Conservation (phyloP, 1,140 invertebrate species). For the Chionoecetes opilio region DNA sequence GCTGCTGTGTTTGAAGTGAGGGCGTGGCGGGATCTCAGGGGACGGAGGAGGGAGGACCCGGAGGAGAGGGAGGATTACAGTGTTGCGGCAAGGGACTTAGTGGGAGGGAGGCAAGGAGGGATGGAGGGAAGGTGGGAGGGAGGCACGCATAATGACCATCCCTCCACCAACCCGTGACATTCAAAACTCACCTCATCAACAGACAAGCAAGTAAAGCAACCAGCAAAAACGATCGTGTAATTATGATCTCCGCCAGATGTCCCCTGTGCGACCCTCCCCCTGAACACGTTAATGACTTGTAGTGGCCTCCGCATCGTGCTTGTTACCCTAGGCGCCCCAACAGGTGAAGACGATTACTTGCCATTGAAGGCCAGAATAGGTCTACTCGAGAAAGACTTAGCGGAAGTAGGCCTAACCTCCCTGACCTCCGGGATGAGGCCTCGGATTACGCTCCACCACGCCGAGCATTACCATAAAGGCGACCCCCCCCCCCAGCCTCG, state of each 20-base stretch:
- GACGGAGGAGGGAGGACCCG: not conserved
- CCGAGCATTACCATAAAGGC: conserved; percentile 45
- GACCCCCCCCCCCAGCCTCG: not conserved
- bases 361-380: not conserved
- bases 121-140: not conserved
- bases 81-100: not conserved
- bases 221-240: not conserved
- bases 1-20: conserved; percentile 59
- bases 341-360: not conserved
- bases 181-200: not conserved
- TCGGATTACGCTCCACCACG: not conserved
- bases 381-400: not conserved
- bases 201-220: not conserved
- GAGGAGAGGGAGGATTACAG: not conserved
- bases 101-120: not conserved
- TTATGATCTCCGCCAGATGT: not conserved
- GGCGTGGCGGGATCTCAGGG: conserved; percentile 44
- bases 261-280: not conserved
- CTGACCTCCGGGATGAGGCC: not conserved
- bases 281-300: not conserved
- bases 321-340: not conserved
- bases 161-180: conserved; percentile 13
- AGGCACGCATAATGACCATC: not conserved
- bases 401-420: conserved; percentile 6
- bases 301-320: not conserved